Evolutionary conservation across 2,888 invertebrate species (phyloP), one percentile per base, ranked within the genome.

Genomic region (Theretra japonica): DNA sequence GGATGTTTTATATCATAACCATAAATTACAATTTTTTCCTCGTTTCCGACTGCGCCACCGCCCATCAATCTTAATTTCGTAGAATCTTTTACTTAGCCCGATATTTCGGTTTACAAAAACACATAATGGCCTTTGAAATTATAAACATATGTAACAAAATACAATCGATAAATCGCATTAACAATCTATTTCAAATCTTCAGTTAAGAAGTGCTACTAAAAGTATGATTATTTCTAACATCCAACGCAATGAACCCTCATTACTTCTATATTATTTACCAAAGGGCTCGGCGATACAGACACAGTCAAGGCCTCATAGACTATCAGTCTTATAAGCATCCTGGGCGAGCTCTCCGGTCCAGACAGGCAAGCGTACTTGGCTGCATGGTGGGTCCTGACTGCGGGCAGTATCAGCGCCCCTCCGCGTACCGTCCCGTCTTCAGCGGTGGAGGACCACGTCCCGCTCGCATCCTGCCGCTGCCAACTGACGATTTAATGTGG

Each of bases 341-440:
- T 93, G 74, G 96, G 96, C 69, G 96, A 95, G 58, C 96, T 94
- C 69, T 96, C 95, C 77, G 96, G 96, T 74, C 95, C 96, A 11
- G 96, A 95, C n/a, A 96, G 95, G 86, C 97, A 97, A 53, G 96
- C 95, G 89, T 97, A 97, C 77, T 96, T 90, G 0, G 96, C 96
- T 1, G 96, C 95, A 82, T 97, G 97, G 75, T 95, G 95, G 2
- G 95, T 90, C 71, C 95, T 95, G 57, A 95, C 95, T 70, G 95
- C 95, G 19, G 95, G 94, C 70, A 97, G 76, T 8, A 94, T 82
- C 2, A 94, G 83, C 0, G 92, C 86, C 0, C 91, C 90, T 0
- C 88, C 89, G 0, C 91, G 86, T 0, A 92, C 89, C 0, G 86
- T 86, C 1, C 91, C 92, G 71, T 94, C 94, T 4, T 84, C 86